Evolutionary conservation across 2,888 invertebrate species (phyloP), one percentile per base, ranked within the genome.

Genomic region (Zygogramma bicolorata): DNA sequence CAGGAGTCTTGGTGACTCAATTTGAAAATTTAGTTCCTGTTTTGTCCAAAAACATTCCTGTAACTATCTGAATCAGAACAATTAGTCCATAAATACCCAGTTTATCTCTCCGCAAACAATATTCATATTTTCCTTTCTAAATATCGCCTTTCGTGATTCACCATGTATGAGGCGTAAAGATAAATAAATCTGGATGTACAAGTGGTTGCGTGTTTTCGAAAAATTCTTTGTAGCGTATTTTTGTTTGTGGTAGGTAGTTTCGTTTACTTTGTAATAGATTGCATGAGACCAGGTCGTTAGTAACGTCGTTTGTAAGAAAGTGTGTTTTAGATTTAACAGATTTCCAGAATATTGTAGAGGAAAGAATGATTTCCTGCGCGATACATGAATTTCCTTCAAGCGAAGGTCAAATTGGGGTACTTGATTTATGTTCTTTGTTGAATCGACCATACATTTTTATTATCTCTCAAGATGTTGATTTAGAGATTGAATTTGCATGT

Each of bases 241-340:
- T 67, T 68, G 53, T 63, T 63, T 63, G 29, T 42, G 59, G 63
- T 68, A 68, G 59, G 63, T 68, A 68, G 68, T 58, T 71, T 62
- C 58, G 63, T 42, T 31, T 70, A 58, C 34, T 63, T 49, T 10
- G 31, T 53, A 46, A 58, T 46, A 67, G 65, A 59, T 73, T 67
- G 73, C 73, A 73, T 73, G 73, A 57, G 46, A 63, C 18, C 27
- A 2, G 42, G 25, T 73, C 70, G 66, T 73, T 73, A 73, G 70
- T 46, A 18, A 53, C 31, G 65, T 67, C 62, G 62, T 70, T 70
- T 66, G 40, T 71, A 71, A 31, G 18, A 58, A 68, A 65, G 59
- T 71, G 49, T 65, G 25, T 59, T 65, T 27, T 27, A 46, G 59
- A 67, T 63, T 59, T 68, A 63, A 46, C 53, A 46, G 46, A 53